Conservation (phyloP, 2,888 invertebrate species). For the Athrips mouffetella region DNA sequence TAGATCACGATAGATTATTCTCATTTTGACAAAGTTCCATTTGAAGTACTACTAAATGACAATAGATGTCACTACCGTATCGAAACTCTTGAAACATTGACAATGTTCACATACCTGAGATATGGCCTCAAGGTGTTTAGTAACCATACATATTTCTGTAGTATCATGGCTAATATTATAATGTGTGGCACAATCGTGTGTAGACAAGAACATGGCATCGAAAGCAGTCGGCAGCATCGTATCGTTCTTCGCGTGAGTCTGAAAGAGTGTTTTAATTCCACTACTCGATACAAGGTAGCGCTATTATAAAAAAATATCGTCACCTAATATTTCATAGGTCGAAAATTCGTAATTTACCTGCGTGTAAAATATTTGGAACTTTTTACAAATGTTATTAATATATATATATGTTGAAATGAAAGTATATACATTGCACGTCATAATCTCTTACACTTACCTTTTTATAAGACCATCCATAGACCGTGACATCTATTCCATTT, state of each 20-base stretch:
- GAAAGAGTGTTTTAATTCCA: not conserved
- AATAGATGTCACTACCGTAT: not conserved
- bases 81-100: not conserved
- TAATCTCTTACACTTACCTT: constrained; percentile 34
- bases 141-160: constrained; percentile 25
- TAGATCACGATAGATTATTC: too few relatives aligned
- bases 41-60: not conserved
- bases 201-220: constrained; percentile 17
- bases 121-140: not conserved
- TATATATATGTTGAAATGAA: not conserved
- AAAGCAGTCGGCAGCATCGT: constrained; percentile 23
- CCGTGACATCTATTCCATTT: constrained; percentile 24
- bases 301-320: too few relatives aligned
- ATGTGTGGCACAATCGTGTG: constrained; percentile 19
- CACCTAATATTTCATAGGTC: too few relatives aligned
- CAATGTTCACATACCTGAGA: not conserved
- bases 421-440: not conserved
- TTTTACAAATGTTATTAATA: too few relatives aligned
- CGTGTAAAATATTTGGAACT: too few relatives aligned
- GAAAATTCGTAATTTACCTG: too few relatives aligned
- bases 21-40: too few relatives aligned
- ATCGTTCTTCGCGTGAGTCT: constrained; percentile 23
- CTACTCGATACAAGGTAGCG: not conserved
- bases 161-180: constrained; percentile 18
- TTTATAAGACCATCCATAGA: constrained; percentile 40